phyloP scores from a whole-genome alignment of 2,113 vertebrate species.

The Craseonycteris thonglongyai region DNA sequence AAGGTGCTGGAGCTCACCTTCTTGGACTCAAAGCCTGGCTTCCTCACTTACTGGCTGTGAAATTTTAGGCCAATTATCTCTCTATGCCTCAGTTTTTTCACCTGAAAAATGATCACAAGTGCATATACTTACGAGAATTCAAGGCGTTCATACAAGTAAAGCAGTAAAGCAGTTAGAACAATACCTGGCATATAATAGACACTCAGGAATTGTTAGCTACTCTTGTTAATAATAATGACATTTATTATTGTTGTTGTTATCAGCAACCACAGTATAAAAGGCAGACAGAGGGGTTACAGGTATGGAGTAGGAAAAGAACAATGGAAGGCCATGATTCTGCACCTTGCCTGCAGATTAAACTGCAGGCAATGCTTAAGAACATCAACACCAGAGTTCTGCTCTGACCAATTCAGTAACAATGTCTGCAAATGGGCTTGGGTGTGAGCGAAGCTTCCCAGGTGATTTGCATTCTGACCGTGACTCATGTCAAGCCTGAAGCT shows the following conservation, averaged over 20 bases:
- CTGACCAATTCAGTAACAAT: neutral
- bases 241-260: neutral
- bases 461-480: neutral
- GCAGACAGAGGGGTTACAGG: neutral
- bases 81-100: neutral
- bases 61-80: neutral
- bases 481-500: neutral
- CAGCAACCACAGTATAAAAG: neutral
- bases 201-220: neutral
- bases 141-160: neutral
- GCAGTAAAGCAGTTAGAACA: neutral
- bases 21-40: neutral
- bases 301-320: neutral
- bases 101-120: neutral
- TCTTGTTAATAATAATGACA: neutral
- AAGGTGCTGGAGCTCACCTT: neutral
- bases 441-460: neutral
- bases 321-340: neutral
- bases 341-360: neutral
- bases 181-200: neutral
- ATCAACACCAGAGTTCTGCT: neutral
- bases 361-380: neutral
- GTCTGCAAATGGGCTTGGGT: neutral
- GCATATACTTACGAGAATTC: neutral
- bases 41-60: neutral